These are phyloP conservation scores for Pomacea maculata DNA, from an alignment of 1,140 invertebrate genomes.

Conservation along the genomic window DNA sequence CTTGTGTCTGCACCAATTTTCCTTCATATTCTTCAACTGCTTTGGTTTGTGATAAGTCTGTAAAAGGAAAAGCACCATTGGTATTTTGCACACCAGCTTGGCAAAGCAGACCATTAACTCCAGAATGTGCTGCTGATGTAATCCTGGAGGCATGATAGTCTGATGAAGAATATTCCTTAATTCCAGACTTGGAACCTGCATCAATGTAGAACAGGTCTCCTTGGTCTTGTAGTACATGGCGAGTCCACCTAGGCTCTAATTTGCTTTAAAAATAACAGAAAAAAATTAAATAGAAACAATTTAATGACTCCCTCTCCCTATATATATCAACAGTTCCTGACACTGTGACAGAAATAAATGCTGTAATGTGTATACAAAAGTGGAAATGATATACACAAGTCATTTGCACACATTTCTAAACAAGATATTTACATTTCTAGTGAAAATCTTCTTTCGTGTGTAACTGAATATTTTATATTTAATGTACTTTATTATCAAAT, in stretches of 20 bases:
- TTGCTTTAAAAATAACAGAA: conserved; percentile 13
- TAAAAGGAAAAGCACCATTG: not conserved
- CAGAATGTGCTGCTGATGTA: not conserved
- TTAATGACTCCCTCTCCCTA: too few relatives aligned
- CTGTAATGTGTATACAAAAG: too few relatives aligned
- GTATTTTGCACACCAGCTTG: conserved; percentile 7
- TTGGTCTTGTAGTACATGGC: conserved; percentile 19
- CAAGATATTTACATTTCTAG: too few relatives aligned
- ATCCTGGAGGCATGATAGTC: not conserved
- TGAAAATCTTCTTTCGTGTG: too few relatives aligned
- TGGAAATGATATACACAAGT: too few relatives aligned
- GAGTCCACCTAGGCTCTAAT: conserved; percentile 21
- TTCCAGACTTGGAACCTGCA: conserved; percentile 11
- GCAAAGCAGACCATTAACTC: not conserved
- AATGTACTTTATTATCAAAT: too few relatives aligned
- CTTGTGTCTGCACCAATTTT: not conserved
- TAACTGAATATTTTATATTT: too few relatives aligned
- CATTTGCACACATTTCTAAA: too few relatives aligned
- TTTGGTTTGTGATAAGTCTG: not conserved
- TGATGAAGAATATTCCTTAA: conserved; percentile 5
- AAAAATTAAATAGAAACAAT: not conserved
- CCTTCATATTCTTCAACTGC: conserved; percentile 14
- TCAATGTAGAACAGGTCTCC: conserved; percentile 26
- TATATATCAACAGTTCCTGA: too few relatives aligned
- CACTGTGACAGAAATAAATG: too few relatives aligned